Conservation (phyloP, 2,888 invertebrate genomes). For the Tenthredo distinguenda region DNA sequence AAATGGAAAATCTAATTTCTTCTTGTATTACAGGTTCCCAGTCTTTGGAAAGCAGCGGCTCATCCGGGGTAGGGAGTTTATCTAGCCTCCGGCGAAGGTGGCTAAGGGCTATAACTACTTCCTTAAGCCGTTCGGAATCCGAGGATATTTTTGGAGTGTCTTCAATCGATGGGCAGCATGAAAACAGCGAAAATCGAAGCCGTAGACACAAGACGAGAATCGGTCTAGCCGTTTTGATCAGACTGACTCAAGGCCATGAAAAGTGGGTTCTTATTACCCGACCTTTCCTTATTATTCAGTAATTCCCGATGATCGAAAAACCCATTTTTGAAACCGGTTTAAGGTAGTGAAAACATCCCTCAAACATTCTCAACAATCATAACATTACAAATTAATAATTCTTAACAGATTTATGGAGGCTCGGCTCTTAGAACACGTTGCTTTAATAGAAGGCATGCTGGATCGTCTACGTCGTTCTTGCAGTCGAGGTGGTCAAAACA, state of each 20-base stretch:
- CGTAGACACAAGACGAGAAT: slow-evolving; percentile 80
- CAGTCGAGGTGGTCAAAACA: slow-evolving; percentile 57
- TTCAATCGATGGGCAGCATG: slow-evolving; percentile 48
- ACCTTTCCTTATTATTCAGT: slow-evolving; percentile 14
- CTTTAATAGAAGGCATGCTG: slow-evolving; percentile 86
- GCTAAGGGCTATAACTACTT: slow-evolving; percentile 80
- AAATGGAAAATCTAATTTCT: not conserved
- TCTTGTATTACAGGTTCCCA: slow-evolving; percentile 68
- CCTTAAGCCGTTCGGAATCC: slow-evolving; percentile 78
- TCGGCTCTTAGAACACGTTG: slow-evolving; percentile 90
- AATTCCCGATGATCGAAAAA: slow-evolving; percentile 23
- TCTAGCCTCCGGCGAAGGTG: slow-evolving; percentile 81
- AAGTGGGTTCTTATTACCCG: slow-evolving; percentile 73
- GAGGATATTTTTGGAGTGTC: slow-evolving; percentile 72
- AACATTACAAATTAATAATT: not conserved
- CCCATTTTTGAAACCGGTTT: not conserved
- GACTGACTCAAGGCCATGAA: slow-evolving; percentile 80
- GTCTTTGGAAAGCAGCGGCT: slow-evolving; percentile 71
- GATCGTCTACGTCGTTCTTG: slow-evolving; percentile 82
- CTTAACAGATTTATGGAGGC: slow-evolving; percentile 83
- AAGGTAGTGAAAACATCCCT: not conserved
- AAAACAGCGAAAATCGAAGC: slow-evolving; percentile 60
- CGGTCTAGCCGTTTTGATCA: slow-evolving; percentile 85
- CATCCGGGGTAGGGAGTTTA: slow-evolving; percentile 77
- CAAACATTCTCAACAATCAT: not conserved